Evolutionary conservation across 1,140 invertebrate species (phyloP).

Genomic region (Berghia stephanieae): DNA sequence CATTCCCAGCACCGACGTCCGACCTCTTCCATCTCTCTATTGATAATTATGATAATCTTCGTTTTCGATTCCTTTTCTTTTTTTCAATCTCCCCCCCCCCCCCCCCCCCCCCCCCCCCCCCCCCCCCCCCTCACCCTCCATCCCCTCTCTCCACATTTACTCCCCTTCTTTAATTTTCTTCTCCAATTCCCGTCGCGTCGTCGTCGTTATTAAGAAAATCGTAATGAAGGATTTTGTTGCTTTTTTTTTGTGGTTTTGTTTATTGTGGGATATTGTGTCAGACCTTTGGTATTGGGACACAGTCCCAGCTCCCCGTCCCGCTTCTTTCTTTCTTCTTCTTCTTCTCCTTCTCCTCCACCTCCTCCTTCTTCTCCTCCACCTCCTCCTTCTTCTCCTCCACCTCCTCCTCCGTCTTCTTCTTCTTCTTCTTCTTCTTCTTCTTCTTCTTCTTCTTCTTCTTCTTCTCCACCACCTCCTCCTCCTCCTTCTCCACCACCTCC

Average conservation of each 20-base stretch:
- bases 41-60: background rate
- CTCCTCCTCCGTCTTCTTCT: no score
- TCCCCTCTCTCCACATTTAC: background rate
- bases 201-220: no score
- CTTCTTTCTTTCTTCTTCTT: no score
- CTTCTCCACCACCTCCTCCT: background rate
- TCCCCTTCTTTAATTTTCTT: no score
- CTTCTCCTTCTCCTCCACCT: no score
- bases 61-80: background rate
- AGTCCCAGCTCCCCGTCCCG: no score
- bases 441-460: background rate
- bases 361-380: no score
- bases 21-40: background rate
- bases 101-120: background rate
- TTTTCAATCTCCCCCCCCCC: background rate
- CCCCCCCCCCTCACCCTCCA: background rate
- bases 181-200: no score
- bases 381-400: no score
- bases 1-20: background rate
- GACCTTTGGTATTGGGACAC: no score
- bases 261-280: background rate
- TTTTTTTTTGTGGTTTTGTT: background rate
- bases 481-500: no score
- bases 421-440: background rate
- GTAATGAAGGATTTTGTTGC: background rate